Evolutionary conservation across 2,113 vertebrate species (phyloP).

Genomic region (Callaeas wilsoni): DNA sequence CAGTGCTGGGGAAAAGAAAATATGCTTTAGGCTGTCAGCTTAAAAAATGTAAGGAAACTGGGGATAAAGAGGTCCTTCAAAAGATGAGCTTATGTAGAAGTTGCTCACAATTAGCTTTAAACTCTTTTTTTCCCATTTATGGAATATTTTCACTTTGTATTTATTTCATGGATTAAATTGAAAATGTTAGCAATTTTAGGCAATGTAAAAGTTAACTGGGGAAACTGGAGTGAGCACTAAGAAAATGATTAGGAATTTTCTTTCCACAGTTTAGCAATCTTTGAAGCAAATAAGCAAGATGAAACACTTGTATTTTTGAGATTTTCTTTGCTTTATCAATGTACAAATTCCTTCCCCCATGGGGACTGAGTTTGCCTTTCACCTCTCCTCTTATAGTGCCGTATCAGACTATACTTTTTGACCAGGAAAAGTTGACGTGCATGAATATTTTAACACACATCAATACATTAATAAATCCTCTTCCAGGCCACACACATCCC

Average conservation of each 20-base stretch:
- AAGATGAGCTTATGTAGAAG: not conserved
- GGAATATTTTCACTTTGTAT: not conserved
- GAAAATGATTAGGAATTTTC: not conserved
- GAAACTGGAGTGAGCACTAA: not conserved
- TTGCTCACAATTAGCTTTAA: not conserved
- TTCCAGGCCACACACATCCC: not conserved
- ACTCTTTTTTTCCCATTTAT: not conserved
- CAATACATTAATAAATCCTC: not conserved
- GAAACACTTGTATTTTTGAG: not conserved
- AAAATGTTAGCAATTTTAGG: not conserved
- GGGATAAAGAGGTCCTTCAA: not conserved
- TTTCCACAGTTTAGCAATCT: not conserved
- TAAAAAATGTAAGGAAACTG: not conserved
- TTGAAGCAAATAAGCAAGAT: not conserved
- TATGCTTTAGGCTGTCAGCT: conserved; percentile 26
- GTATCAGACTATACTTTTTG: not conserved
- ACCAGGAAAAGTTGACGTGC: not conserved
- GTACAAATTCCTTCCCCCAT: not conserved
- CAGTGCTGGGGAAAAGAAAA: conserved; percentile 32
- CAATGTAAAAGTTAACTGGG: not conserved
- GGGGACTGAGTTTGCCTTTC: not conserved
- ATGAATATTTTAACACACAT: not conserved
- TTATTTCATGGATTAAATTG: not conserved
- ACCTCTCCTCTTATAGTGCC: not conserved
- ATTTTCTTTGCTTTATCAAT: not conserved